Evolutionary conservation across 1,140 invertebrate genomes (phyloP).

Genomic region (Samia ricini): DNA sequence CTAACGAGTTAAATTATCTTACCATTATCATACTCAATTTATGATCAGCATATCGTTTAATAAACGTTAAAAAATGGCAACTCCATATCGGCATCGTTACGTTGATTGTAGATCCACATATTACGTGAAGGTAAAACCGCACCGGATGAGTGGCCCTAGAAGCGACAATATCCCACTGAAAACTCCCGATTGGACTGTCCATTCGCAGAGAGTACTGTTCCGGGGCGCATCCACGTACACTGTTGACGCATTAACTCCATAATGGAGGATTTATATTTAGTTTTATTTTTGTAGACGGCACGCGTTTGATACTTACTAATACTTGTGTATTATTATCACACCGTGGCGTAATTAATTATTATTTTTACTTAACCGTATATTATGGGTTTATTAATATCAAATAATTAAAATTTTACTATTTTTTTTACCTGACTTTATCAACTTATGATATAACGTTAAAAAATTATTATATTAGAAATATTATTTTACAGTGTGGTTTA

Average conservation of each 20-base stretch:
- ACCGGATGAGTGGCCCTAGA: conserved; percentile 16
- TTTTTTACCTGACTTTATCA: too few relatives aligned
- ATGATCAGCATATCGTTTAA: too few relatives aligned
- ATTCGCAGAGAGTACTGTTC: conserved; percentile 15
- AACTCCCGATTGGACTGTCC: conserved; percentile 27
- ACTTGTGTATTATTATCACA: conserved; percentile 34
- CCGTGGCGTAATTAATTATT: conserved; percentile 21
- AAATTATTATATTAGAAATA: too few relatives aligned
- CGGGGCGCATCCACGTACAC: conserved; percentile 32
- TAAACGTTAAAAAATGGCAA: neutral
- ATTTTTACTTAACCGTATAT: neutral
- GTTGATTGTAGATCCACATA: neutral
- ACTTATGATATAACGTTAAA: too few relatives aligned
- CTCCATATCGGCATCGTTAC: neutral
- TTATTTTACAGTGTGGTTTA: too few relatives aligned
- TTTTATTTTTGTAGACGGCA: conserved; percentile 53
- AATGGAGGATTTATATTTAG: conserved; percentile 64
- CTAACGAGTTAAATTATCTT: too few relatives aligned
- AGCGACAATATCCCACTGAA: conserved; percentile 22
- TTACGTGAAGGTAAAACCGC: conserved; percentile 14
- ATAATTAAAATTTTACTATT: too few relatives aligned
- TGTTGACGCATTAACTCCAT: conserved; percentile 65
- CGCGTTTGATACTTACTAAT: conserved; percentile 24
- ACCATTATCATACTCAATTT: too few relatives aligned
- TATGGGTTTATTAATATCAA: too few relatives aligned